phyloP scores from a whole-genome alignment of 2,888 invertebrate species.

The Lamproptera curius region DNA sequence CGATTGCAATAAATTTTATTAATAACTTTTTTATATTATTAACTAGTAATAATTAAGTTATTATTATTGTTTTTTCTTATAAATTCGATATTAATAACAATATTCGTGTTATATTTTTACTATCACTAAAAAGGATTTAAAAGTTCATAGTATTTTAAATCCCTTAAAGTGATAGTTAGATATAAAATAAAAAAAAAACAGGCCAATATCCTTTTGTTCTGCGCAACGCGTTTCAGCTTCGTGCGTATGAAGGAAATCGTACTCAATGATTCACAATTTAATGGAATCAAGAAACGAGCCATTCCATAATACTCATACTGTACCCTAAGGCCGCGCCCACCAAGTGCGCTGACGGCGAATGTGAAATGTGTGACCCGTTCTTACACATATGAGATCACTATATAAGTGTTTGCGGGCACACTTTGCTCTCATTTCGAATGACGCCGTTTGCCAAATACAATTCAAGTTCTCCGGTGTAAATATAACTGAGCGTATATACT shows the following conservation, averaged over 20 bases:
- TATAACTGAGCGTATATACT: conserved; percentile 13
- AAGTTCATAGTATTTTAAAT: no score
- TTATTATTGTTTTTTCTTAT: no score
- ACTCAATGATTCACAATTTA: conserved; percentile 15
- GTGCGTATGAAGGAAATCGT: conserved; percentile 12
- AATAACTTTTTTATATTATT: no score
- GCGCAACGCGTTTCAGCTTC: conserved; percentile 11
- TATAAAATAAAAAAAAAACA: no score
- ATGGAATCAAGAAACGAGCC: conserved; percentile 21
- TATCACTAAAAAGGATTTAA: no score
- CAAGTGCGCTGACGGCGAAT: conserved; percentile 53
- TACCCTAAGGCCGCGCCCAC: conserved; percentile 59
- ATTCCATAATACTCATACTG: no score
- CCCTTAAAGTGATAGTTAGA: no score
- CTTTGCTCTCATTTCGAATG: conserved; percentile 75
- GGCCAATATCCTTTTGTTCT: conserved; percentile 13
- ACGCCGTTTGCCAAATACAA: conserved; percentile 70
- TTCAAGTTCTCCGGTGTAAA: conserved; percentile 31
- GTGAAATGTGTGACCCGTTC: conserved; percentile 74
- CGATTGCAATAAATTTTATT: no score
- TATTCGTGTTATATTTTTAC: no score
- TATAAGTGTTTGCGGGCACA: conserved; percentile 70
- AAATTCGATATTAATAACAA: no score
- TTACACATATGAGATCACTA: conserved; percentile 75
- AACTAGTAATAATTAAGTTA: no score